Evolutionary conservation across 2,113 vertebrate genomes (phyloP).

Genomic region (Podocnemis expansa): DNA sequence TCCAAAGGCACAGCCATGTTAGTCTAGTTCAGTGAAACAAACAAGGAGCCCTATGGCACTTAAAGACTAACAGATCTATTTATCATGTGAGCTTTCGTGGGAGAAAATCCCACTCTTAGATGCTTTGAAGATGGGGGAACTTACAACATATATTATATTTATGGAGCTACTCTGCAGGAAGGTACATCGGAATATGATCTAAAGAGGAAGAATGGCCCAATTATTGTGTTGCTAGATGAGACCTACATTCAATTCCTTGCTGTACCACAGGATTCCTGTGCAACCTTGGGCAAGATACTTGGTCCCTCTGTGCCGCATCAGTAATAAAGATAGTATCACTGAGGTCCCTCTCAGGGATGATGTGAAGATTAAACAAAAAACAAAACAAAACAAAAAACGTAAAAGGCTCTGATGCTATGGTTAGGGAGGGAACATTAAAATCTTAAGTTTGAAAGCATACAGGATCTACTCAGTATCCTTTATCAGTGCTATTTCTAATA

Average conservation of each 20-base stretch:
- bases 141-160: too few species aligned
- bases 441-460: not conserved
- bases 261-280: not conserved
- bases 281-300: not conserved
- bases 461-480: conserved; percentile 22
- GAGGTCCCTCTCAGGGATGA: not conserved
- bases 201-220: not conserved
- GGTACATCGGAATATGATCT: not conserved
- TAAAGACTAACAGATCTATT: too few species aligned
- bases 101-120: too few species aligned
- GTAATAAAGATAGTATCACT: not conserved
- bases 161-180: not conserved
- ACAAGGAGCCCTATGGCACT: too few species aligned
- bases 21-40: too few species aligned
- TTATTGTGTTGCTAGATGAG: not conserved
- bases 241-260: not conserved
- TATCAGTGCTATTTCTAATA: not conserved
- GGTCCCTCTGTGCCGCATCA: not conserved
- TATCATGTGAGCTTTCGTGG: too few species aligned
- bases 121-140: too few species aligned
- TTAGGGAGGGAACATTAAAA: not conserved
- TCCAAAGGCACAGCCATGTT: too few species aligned
- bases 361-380: not conserved
- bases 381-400: not conserved
- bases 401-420: not conserved